Base-by-base conservation (phyloP, 2,797 vertebrate species). In the Acridotheres tristis region DNA sequence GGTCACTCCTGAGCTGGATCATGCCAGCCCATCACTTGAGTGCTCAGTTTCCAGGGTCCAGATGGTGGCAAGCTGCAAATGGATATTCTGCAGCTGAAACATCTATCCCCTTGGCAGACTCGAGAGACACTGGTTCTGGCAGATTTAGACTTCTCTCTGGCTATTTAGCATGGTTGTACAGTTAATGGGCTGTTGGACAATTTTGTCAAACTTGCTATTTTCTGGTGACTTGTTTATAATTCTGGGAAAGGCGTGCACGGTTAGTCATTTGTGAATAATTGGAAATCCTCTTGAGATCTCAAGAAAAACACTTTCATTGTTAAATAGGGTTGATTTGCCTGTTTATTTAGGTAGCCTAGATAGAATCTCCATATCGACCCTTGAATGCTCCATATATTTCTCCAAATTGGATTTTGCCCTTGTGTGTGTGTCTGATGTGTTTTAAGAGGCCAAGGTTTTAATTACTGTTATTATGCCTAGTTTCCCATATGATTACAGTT, bases 201-300 rank as follows among this genome's bases (percentile, higher is more conserved):
- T 97, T 97, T 92, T 95, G 93, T 97, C 93, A 96, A 97, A 96
- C 91, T 93, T 91, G 82, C 93, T 97, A 61, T 97, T 97, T 98
- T 97, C 93, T 97, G 84, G 96, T 95, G 96, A 93, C 94, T 98
- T 40, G 69, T 95, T 94, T 95, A 63, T 96, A 96, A 96, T 93
- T 96, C 43, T 74, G 85, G 88, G 87, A 88, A 96, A 91, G 85
- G 81, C 95, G 55, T 13, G 71, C 95, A 94, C 11, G 36, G 91
- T 96, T 97, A 97, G 97, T 93, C 96, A 88, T 95, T 97, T 95
- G 95, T 96, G 94, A 97, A 97, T 97, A 97, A 97, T 91, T 96
- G 96, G 93, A 97, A 97, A 97, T 94, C 93, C 97, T 96, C 87
- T 72, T 82, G 93, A 97, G 92, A 93, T 94, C 93, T 87, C 72